Base-by-base conservation (phyloP, 2,888 invertebrate species). In the Chymomyza caudatula region DNA sequence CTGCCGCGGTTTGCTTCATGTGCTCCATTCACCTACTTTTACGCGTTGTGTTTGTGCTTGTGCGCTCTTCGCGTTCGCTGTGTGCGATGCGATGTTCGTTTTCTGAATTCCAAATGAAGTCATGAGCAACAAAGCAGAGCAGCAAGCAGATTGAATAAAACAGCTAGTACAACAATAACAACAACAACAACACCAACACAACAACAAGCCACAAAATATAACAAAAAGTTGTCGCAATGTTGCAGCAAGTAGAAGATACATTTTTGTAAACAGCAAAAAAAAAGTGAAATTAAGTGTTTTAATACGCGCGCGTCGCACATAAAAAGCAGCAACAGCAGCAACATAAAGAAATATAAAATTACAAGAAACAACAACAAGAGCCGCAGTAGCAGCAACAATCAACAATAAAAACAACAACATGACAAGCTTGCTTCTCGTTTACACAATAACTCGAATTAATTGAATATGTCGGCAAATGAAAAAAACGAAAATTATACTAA, bases 1-100 rank as follows among this genome's bases (percentile, higher is more conserved):
- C 47, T 8, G 23, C 15, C n/a, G 54, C 29, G 29, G 65, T 67
- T 67, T 44, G 43, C 44, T 85, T 83, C 85, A 80, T 83, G 69
- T 74, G 87, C 88, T 88, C 88, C 81, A 88, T 84, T 88, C 88
- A 88, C 88, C 88, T 88, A 88, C 88, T 81, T 88, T 88, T 77
- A 81, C 70, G 82, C 86, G 71, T 76, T 78, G 60, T 51, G 74
- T 65, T 67, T 15, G 13, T 47, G 19, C 17, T 15, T 47, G 19
- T 19, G 44, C 71, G 75, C 79, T 81, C 77, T 83, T 69, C 66
- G 67, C 68, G 49, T 73, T 77, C 74, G 69, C 70, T 68, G 65
- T 69, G 67, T 70, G 69, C 71, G 70, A 70, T 71, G 77, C n/a
- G n/a, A n/a, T n/a, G n/a, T 86, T 86, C 85, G 85, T 82, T 83